phyloP scores from a whole-genome alignment of 2,888 invertebrate genomes.

The Scaptodrosophila latifasciaeformis region DNA sequence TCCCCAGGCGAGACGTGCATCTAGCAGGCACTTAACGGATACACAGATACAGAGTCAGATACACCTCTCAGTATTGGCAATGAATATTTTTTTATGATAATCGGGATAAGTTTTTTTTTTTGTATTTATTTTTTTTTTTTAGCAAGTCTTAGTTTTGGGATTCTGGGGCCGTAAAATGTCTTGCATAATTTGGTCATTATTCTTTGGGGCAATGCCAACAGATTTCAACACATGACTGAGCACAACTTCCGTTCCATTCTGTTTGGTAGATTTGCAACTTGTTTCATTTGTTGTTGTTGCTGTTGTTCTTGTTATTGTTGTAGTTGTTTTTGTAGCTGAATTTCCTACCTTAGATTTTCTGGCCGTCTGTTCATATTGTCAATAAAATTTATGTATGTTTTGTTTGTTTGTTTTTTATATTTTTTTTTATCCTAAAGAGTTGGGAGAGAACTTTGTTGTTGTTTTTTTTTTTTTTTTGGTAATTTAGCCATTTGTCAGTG shows the following conservation, averaged over 20 bases:
- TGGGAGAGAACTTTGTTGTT: not conserved
- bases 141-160: too few species aligned
- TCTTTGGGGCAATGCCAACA: conserved; percentile 35
- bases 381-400: conserved; percentile 65
- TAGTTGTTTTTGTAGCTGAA: too few species aligned
- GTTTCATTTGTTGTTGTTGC: not conserved
- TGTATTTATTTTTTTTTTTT: too few species aligned
- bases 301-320: too few species aligned
- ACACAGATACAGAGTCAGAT: too few species aligned
- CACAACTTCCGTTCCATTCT: conserved; percentile 65
- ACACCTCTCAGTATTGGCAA: conserved; percentile 22
- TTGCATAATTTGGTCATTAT: conserved; percentile 43
- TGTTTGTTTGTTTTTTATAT: too few species aligned
- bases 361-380: conserved; percentile 63
- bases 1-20: conserved; percentile 42
- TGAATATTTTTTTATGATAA: too few species aligned
- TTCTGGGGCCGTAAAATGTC: conserved; percentile 5
- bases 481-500: conserved; percentile 63
- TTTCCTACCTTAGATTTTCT: too few species aligned
- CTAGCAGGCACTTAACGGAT: too few species aligned
- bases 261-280: conserved; percentile 5
- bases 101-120: too few species aligned
- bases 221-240: conserved; percentile 60
- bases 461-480: conserved; percentile 18
- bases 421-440: too few species aligned